phyloP scores from a whole-genome alignment of 2,888 invertebrate species.

The Sialis fuliginosa region DNA sequence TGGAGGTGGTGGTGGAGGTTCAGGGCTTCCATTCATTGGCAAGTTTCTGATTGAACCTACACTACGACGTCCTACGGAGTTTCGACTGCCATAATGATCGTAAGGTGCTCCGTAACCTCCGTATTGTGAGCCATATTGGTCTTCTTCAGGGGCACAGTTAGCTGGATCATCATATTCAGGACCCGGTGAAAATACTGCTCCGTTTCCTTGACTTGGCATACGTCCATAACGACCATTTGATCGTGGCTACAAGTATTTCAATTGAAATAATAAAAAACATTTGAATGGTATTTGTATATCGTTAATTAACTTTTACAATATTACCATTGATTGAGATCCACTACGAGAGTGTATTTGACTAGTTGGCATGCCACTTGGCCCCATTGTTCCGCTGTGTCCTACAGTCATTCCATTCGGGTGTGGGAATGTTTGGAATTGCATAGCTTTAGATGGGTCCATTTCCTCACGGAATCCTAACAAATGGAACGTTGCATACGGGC shows the following conservation, averaged over 20 bases:
- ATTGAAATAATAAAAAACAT: constrained; percentile 3
- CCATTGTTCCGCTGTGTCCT: constrained; percentile 65
- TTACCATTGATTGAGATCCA: constrained; percentile 77
- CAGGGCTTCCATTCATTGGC: constrained; percentile 37
- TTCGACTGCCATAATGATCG: constrained; percentile 77
- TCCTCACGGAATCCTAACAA: constrained; percentile 87
- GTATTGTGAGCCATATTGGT: constrained; percentile 80
- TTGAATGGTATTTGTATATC: not conserved
- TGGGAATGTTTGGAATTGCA: constrained; percentile 78
- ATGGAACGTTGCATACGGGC: constrained; percentile 94
- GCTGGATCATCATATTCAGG: constrained; percentile 90
- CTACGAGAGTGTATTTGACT: constrained; percentile 68
- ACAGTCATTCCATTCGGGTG: constrained; percentile 45
- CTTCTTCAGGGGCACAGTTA: constrained; percentile 80
- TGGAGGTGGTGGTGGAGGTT: constrained; percentile 55
- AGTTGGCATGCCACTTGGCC: constrained; percentile 56
- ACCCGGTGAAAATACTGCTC: constrained; percentile 63
- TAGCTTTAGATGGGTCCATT: constrained; percentile 83
- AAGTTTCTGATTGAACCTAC: constrained; percentile 40
- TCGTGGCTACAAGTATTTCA: constrained; percentile 28
- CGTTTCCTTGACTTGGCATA: constrained; percentile 47
- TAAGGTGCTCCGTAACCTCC: constrained; percentile 57
- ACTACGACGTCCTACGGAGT: constrained; percentile 42
- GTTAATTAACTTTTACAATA: constrained; percentile 12
- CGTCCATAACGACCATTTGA: constrained; percentile 51